Base-by-base conservation (phyloP, 2,113 vertebrate genomes). In the Vulpes lagopus region DNA sequence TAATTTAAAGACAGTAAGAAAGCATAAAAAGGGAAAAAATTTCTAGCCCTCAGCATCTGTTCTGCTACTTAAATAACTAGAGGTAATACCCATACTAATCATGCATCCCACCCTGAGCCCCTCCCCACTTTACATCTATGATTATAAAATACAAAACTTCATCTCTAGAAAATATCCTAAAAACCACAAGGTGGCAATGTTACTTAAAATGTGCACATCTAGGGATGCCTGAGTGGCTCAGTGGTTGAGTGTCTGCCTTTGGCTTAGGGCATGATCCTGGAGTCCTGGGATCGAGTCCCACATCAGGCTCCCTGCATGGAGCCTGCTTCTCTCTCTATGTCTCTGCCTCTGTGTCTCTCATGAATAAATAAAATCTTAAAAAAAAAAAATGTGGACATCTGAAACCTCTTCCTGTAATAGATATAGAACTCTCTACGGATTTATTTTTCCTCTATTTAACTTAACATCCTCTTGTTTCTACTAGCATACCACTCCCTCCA, bases 101-200 rank as follows among this genome's bases (percentile, higher is more conserved):
- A 86, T 8, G 3, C 92, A 78, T 22, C 30, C 49, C 30, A 78
- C 20, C 20, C 30, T 88, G 23, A 91, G 57, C 12, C 65, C 51
- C 62, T 83, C 20, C 43, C 43, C 80, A 86, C 69, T 87, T 82
- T 71, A 79, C 15, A 89, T 71, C 90, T 80, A 51, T 32, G 32
- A 93, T 59, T 71, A 51, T 67, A 69, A 89, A 92, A 93, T 20
- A 51, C 30, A 87, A 82, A 91, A 69, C 9, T 78, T 82, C 32
- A 9, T 76, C 35, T 93, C 62, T 59, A 88, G 51, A 27, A 92
- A 85, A 74, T 74, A 93, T 32, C 12, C 38, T 67, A 78, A 87
- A 82, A 91, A 12, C 87, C 82, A 87, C 87, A 87, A 95, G 71
- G 35, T 94, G 92, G 76, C 82, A 94, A 94, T 73, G 27, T 83